These are phyloP conservation scores for Coturnix japonica DNA, from an alignment of 2,113 vertebrate species.

Conservation along the genomic window DNA sequence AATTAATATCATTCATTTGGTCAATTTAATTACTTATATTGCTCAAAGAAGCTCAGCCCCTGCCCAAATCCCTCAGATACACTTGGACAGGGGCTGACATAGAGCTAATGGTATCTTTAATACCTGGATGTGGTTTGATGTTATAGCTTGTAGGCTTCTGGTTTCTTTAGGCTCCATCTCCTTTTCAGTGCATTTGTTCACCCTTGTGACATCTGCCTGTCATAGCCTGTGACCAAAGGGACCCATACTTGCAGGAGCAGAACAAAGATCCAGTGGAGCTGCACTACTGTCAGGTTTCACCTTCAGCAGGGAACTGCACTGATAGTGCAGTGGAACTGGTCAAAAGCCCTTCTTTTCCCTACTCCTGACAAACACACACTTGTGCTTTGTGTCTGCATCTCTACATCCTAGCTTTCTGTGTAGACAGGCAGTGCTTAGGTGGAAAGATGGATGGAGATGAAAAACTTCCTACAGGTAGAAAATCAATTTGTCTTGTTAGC, in stretches of 20 bases:
- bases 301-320: neutral
- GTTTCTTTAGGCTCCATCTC: neutral
- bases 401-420: neutral
- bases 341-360: neutral
- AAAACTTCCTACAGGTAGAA: neutral
- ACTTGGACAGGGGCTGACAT: neutral
- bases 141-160: neutral
- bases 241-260: neutral
- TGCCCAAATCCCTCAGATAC: neutral
- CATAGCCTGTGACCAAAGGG: neutral
- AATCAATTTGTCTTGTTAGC: neutral
- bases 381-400: neutral
- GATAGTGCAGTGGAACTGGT: neutral
- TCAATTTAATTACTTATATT: neutral
- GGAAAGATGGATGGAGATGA: neutral
- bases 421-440: neutral
- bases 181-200: neutral
- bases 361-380: rapidly evolving
- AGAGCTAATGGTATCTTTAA: neutral
- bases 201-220: neutral
- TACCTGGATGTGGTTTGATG: neutral
- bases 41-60: neutral
- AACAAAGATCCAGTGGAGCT: neutral
- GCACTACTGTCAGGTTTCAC: neutral
- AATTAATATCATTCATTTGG: neutral